Percentiles rank a stretch among this genome's conserved stretches.
These are phyloP conservation scores for Eupsilia transversa DNA, from an alignment of 2,888 invertebrate genomes.

Conservation along the genomic window DNA sequence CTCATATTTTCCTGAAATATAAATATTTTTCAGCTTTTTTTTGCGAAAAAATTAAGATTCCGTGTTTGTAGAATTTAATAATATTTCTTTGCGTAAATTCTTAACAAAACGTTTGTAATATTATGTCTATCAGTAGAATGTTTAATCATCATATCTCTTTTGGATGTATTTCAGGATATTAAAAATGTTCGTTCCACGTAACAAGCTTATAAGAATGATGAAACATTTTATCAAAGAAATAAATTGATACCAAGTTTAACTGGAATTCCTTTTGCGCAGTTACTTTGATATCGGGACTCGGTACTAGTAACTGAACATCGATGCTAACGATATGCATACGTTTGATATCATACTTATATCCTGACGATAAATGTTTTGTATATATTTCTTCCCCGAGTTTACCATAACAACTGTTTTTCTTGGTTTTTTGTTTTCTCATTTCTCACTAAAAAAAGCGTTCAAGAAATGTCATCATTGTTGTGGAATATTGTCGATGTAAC, in stretches of 20 bases:
- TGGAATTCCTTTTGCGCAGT: constrained; percentile 28
- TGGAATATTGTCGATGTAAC: too few relatives aligned
- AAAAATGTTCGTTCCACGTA: constrained; percentile 56
- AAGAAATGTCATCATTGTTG: too few relatives aligned
- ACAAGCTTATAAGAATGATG: constrained; percentile 36
- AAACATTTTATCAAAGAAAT: constrained; percentile 58
- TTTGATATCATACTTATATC: constrained; percentile 9
- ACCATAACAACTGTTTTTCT: background rate
- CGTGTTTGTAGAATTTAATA: constrained; percentile 64
- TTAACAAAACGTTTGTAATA: constrained; percentile 45
- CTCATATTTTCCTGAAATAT: constrained; percentile 14
- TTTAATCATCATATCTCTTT: constrained; percentile 57
- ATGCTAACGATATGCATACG: constrained; percentile 42
- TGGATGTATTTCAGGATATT: constrained; percentile 57
- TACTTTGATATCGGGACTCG: constrained; percentile 38
- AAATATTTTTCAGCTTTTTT: constrained; percentile 35
- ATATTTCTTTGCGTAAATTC: constrained; percentile 57
- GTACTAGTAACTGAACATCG: background rate
- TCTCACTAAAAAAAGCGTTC: too few relatives aligned
- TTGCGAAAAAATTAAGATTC: constrained; percentile 50
- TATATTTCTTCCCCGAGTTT: background rate
- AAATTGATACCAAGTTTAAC: constrained; percentile 40
- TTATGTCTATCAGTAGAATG: constrained; percentile 49
- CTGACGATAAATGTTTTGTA: constrained; percentile 11
- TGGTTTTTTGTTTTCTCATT: too few relatives aligned